phyloP scores from a whole-genome alignment of 2,888 invertebrate species.

The Caenorhabditis virilis region DNA sequence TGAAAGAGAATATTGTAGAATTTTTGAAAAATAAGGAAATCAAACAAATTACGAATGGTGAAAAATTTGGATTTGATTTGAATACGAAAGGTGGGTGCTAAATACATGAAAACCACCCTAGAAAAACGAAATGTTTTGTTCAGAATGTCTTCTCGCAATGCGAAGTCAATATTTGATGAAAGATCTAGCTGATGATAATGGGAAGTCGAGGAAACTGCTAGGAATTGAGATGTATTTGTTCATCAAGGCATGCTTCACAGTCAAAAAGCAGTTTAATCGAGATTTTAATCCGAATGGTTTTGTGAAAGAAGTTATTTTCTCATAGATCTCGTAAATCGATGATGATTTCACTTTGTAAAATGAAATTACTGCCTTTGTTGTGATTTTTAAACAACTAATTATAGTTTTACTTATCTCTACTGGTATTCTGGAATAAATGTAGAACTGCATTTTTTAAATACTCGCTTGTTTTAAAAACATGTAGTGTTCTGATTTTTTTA shows the following conservation, averaged over 20 bases:
- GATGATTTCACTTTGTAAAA: not conserved
- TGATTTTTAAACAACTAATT: no score
- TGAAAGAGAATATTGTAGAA: no score
- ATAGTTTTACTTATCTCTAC: no score
- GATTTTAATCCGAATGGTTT: not conserved
- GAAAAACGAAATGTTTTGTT: not conserved
- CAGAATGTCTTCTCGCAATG: not conserved
- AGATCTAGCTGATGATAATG: constrained; percentile 1
- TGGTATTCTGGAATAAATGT: no score
- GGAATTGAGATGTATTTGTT: constrained; percentile 4
- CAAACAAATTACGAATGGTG: constrained; percentile 1
- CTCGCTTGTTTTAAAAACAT: no score
- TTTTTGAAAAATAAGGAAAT: constrained; percentile 8
- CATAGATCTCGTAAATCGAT: not conserved
- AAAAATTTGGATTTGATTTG: constrained; percentile 14
- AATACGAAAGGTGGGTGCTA: constrained; percentile 7
- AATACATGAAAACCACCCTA: not conserved
- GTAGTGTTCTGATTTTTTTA: no score
- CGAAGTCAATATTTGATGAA: not conserved
- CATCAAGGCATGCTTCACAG: constrained; percentile 4
- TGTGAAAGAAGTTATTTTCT: not conserved
- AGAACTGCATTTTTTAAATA: no score
- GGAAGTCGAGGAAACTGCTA: not conserved
- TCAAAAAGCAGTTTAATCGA: not conserved
- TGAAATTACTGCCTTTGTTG: no score